Evolutionary conservation across 2,888 invertebrate genomes (phyloP), one percentile per base, ranked within the genome.

Genomic region (Rhorus exstirpatorius): DNA sequence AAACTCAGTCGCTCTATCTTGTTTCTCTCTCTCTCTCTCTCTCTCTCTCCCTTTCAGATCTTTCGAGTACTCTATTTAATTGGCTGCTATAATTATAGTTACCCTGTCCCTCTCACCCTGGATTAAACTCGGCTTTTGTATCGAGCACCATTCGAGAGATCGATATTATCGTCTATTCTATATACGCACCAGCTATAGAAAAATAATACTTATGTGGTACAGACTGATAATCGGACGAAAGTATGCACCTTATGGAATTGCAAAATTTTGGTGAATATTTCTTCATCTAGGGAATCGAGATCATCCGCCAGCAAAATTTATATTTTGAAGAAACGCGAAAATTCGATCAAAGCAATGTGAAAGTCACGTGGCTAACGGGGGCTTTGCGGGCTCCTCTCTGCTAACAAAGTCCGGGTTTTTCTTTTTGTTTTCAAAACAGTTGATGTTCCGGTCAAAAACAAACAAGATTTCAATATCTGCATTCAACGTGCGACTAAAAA

Each of bases 21-120:
- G 51, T 19, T 7, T 38, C 38, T 60, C 60, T 26, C 26, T 55
- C 55, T 58, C 35, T 14, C 35, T 17, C 35, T 35, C n/a, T 31
- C 19, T 41, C 49, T 51, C 19, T 35, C 17, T 51, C 51, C 19
- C 35, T 21, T n/a, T 6, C 26, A 12, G 51, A 41, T 17, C 51
- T 38, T 12, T 41, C 21, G 26, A 51, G 77, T 84, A 72, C 80
- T 83, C 74, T 63, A 84, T 86, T 86, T 86, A 86, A 86, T 86
- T 84, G 82, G 77, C 78, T 53, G 49, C 53, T 78, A 41, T 68
- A 81, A 81, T 81, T 71, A 81, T 81, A 63, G 75, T 53, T 61
- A 41, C 46, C 65, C 70, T 21, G 51, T 80, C 68, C 21, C 41
- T 49, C 71, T 55, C 55, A 19, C 65, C 19, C 60, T 21, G 76